Evolutionary conservation across 2,113 vertebrate genomes (phyloP).

Genomic region (Xiphias gladius): DNA sequence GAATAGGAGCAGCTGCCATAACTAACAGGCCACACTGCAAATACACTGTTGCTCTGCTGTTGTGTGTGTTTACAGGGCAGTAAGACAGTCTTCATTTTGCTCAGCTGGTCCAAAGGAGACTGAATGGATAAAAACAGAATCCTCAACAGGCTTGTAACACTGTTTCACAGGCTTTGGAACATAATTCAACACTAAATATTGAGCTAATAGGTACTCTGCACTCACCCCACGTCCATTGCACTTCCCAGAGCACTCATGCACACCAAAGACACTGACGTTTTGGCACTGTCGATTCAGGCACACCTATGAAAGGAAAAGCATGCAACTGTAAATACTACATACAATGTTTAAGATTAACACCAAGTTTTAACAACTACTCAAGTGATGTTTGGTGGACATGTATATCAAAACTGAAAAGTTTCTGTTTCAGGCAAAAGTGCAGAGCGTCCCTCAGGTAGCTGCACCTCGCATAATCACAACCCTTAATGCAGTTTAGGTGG

Average conservation of each 20-base stretch:
- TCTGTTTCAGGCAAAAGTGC: not conserved
- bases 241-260: constrained; percentile 90
- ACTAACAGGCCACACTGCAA: constrained; percentile 29
- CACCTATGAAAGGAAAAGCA: constrained; percentile 83
- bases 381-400: constrained; percentile 1
- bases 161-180: constrained; percentile 22
- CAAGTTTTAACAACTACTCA: not conserved
- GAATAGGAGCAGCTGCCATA: constrained; percentile 35
- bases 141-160: constrained; percentile 12
- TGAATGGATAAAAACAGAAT: constrained; percentile 32
- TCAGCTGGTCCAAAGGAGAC: constrained; percentile 32
- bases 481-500: not conserved
- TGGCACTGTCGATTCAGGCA: constrained; percentile 95
- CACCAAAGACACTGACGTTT: constrained; percentile 93
- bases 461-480: not conserved
- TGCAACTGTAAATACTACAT: too few species aligned
- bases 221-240: constrained; percentile 95
- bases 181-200: constrained; percentile 53
- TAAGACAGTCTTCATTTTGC: not conserved
- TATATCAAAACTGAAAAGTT: not conserved
- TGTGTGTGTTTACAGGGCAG: constrained; percentile 31
- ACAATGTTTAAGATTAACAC: too few species aligned
- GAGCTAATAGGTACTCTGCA: constrained; percentile 44
- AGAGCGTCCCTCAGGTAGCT: not conserved
- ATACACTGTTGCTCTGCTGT: constrained; percentile 32